Evolutionary conservation across 2,797 vertebrate genomes (phyloP).

Genomic region (Ataeniobius toweri): DNA sequence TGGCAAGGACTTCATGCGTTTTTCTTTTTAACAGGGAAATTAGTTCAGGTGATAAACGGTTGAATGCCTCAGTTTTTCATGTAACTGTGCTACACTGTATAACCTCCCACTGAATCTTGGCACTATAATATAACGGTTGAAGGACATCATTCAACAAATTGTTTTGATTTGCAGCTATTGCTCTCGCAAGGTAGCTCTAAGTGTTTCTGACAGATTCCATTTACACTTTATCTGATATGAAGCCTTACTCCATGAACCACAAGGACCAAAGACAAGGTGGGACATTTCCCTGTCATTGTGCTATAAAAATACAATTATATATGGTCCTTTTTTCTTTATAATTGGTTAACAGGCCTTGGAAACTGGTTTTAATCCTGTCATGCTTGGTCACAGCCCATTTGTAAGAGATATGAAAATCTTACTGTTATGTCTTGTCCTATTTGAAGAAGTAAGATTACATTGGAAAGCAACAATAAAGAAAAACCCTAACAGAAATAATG

Average conservation of each 20-base stretch:
- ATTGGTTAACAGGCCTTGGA: constrained; percentile 45
- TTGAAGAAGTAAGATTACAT: constrained; percentile 35
- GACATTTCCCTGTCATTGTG: constrained; percentile 45
- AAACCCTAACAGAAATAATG: constrained; percentile 8
- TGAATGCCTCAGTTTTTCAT: constrained; percentile 33
- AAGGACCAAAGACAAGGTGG: constrained; percentile 39
- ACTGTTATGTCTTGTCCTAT: constrained; percentile 33
- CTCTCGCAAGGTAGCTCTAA: constrained; percentile 56
- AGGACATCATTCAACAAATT: constrained; percentile 58
- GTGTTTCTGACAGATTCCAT: constrained; percentile 67
- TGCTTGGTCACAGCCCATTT: constrained; percentile 56
- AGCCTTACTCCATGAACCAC: constrained; percentile 58
- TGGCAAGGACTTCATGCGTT: constrained; percentile 13
- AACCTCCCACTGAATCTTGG: constrained; percentile 37
- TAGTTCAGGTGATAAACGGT: constrained; percentile 33
- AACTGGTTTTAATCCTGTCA: constrained; percentile 55
- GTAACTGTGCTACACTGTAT: constrained; percentile 45
- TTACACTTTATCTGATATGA: constrained; percentile 67
- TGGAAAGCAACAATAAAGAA: constrained; percentile 13
- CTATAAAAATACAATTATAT: constrained; percentile 71
- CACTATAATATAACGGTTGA: constrained; percentile 52
- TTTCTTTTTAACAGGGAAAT: constrained; percentile 47
- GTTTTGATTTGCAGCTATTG: constrained; percentile 73
- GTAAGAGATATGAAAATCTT: constrained; percentile 44
- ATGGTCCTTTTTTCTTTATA: constrained; percentile 42